phyloP scores from a whole-genome alignment of 2,113 vertebrate species.

The Podiceps cristatus region DNA sequence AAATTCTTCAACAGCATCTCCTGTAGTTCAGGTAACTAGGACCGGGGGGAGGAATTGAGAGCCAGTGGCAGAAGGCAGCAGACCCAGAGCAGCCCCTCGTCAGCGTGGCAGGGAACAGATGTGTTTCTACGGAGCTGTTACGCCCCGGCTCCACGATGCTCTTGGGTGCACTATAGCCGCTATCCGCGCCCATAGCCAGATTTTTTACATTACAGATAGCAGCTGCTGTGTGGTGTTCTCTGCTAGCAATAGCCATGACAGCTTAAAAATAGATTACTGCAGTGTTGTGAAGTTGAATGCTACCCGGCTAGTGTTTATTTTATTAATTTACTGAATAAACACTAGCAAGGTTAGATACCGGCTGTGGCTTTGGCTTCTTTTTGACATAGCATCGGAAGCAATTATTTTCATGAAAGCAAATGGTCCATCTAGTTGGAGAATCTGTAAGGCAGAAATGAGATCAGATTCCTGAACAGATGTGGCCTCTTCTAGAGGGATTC shows the following conservation, averaged over 20 bases:
- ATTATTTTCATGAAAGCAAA: slow-evolving; percentile 46
- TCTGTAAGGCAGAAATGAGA: slow-evolving; percentile 55
- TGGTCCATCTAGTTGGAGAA: slow-evolving; percentile 43
- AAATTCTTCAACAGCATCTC: not conserved
- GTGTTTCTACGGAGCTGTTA: not conserved
- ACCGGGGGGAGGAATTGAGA: not conserved
- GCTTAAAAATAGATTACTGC: not conserved
- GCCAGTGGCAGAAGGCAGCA: not conserved
- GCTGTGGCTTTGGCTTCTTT: slow-evolving; percentile 5
- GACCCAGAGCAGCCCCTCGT: not conserved
- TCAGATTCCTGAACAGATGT: slow-evolving; percentile 64
- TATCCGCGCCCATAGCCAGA: not conserved
- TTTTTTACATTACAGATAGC: not conserved
- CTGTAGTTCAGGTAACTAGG: not conserved
- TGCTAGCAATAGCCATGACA: not conserved
- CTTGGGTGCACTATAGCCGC: not conserved
- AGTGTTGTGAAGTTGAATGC: not conserved
- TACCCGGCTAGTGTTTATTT: not conserved
- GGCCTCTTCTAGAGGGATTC: slow-evolving; percentile 54
- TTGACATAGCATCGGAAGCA: not conserved
- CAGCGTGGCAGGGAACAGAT: not conserved
- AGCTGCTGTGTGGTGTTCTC: not conserved
- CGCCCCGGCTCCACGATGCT: accelerated
- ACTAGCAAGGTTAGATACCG: not conserved
- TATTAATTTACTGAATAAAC: slow-evolving; percentile 46